These are phyloP conservation scores for Tipula helvola DNA, from an alignment of 2,888 invertebrate species.

Conservation along the genomic window DNA sequence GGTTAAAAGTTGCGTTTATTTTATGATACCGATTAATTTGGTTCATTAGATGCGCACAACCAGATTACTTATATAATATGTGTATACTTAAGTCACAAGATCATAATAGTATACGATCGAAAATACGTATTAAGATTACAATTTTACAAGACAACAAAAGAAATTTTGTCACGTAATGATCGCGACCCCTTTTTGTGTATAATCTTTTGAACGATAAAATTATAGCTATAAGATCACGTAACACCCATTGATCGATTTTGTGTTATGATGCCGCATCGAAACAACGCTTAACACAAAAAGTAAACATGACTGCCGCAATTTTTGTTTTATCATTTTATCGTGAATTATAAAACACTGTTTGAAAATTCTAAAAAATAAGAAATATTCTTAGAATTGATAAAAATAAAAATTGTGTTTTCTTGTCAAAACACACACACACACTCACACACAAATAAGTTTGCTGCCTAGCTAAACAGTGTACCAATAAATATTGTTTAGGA, in stretches of 20 bases:
- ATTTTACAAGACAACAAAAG: neutral
- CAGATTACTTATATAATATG: too few relatives aligned
- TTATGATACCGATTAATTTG: too few relatives aligned
- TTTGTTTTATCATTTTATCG: neutral
- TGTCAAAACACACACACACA: neutral
- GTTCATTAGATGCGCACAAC: too few relatives aligned
- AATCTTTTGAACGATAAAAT: neutral
- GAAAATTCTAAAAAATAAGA: neutral
- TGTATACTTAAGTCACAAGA: too few relatives aligned
- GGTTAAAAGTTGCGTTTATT: too few relatives aligned
- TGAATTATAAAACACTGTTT: neutral
- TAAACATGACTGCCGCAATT: neutral
- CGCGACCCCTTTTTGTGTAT: neutral
- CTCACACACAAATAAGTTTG: neutral
- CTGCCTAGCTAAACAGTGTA: neutral
- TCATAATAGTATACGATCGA: too few relatives aligned
- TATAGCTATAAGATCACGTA: too few relatives aligned
- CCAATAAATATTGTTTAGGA: neutral
- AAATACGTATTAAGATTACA: too few relatives aligned
- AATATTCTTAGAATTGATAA: neutral
- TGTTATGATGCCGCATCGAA: neutral
- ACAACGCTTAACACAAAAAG: neutral
- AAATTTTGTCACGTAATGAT: neutral
- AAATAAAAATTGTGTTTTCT: neutral
- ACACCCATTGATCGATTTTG: neutral